Base-by-base conservation (phyloP, 2,888 invertebrate genomes). In the Andrena chrysosceles region DNA sequence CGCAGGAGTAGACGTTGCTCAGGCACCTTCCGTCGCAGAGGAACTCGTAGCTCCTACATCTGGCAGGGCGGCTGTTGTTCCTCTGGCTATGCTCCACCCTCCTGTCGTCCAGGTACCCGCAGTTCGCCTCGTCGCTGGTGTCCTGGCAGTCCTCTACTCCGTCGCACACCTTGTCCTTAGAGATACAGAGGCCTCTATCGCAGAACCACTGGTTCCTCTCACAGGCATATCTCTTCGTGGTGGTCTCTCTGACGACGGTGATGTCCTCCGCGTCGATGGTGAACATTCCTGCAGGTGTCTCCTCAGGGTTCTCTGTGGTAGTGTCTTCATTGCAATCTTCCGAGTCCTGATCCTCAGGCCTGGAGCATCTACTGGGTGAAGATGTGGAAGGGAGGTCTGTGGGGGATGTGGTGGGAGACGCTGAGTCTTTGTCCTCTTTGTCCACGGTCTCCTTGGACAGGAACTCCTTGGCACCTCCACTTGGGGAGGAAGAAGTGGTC, bases 61-160 rank as follows among this genome's bases (percentile, higher is more conserved):
- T 4, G 4, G 1, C 23, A 8, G 13, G n/a, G 16, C 6, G 20
- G 10, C 13, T 13, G n/a, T 7, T 2, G 29, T 2, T 29, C 13
- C 13, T 5, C 35, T 23, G 6, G 10, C 20, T 0, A 20, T 56
- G 8, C 16, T 49, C 0, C n/a, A 16, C 5, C n/a, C 2, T 23
- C 0, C 31, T 29, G 8, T 56, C 56, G 56, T 83, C 33, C 52
- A 84, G 84, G 29, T 82, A 83, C 70, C 90, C 91, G 92, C 96
- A 97, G 85, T 95, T 94, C 54, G 73, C 42, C 94, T 97, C 97
- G 88, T 97, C 97, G 87, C 96, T 96, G 35, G 94, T 93, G 77
- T 95, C 94, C 3, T 91, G 90, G 87, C 97, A 97, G 89, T 97
- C 96, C 5, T 87, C 77, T 5, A 94, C 92, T 2, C 94, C 93